A percentile compares a stretch with the other conserved stretches of the same genome.
Conservation (phyloP, 2,888 invertebrate genomes). For the Nycteola revayana region DNA sequence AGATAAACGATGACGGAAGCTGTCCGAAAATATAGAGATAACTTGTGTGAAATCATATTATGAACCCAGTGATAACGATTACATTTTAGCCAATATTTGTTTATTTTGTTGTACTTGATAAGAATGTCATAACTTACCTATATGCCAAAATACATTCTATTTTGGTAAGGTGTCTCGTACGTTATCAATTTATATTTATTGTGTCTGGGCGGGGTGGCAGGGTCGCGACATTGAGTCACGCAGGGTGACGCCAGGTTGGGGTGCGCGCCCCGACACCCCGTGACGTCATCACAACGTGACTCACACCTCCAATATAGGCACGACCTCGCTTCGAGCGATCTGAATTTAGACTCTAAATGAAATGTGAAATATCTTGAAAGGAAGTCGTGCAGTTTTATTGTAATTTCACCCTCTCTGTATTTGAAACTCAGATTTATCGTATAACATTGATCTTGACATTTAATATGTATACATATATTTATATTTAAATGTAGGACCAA, state of each 20-base stretch:
- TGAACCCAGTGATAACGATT: slow-evolving; percentile 12
- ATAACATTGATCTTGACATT: background rate
- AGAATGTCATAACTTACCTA: background rate
- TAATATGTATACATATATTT: no score
- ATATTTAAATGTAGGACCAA: slow-evolving; percentile 4
- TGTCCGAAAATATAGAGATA: slow-evolving; percentile 18
- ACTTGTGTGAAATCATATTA: slow-evolving; percentile 7
- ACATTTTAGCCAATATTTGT: slow-evolving; percentile 1
- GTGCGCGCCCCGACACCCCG: slow-evolving; percentile 54
- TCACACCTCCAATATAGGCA: slow-evolving; percentile 53
- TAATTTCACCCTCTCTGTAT: slow-evolving; percentile 24
- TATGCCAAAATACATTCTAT: background rate
- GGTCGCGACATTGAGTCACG: slow-evolving; percentile 56
- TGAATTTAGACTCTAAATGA: slow-evolving; percentile 29
- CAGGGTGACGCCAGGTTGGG: slow-evolving; percentile 52
- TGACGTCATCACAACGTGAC: slow-evolving; percentile 61
- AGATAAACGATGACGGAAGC: slow-evolving; percentile 24
- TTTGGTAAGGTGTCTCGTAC: slow-evolving; percentile 16
- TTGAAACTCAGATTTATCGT: no score
- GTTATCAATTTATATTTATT: slow-evolving; percentile 45
- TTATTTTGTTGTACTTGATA: no score
- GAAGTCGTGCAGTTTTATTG: slow-evolving; percentile 35
- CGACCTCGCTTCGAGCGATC: slow-evolving; percentile 30
- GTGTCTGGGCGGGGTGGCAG: slow-evolving; percentile 43
- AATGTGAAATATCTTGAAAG: slow-evolving; percentile 26